A percentile compares a stretch with the other conserved stretches of the same genome.
Evolutionary conservation across 2,113 vertebrate genomes (phyloP).

Genomic region (Arizona elegans): DNA sequence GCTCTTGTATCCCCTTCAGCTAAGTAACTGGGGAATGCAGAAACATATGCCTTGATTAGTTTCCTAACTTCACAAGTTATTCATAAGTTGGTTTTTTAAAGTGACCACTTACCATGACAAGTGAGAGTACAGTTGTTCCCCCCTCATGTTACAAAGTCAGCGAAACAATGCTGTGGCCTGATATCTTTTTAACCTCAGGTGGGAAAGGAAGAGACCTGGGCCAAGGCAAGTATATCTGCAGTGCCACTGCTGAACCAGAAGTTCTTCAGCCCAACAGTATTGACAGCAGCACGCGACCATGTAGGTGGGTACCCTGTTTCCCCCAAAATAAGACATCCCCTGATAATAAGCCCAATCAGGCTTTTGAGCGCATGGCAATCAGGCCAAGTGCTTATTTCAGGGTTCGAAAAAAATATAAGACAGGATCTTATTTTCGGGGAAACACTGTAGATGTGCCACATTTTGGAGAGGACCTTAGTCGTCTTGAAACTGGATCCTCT

Average conservation of each 20-base stretch:
- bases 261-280: not conserved
- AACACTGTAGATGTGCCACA: not conserved
- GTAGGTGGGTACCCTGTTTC: not conserved
- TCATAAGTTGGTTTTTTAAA: not conserved
- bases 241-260: not conserved
- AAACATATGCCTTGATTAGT: not conserved
- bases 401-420: too few species aligned
- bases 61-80: not conserved
- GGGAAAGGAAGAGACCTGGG: not conserved
- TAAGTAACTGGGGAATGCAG: not conserved
- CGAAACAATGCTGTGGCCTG: not conserved
- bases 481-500: not conserved
- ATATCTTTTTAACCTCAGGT: not conserved
- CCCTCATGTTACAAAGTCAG: not conserved
- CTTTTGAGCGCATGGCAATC: too few species aligned
- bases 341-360: too few species aligned
- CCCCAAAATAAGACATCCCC: too few species aligned
- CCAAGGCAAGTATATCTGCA: not conserved
- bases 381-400: too few species aligned
- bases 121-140: not conserved
- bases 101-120: not conserved
- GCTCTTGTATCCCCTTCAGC: not conserved
- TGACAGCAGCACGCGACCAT: not conserved
- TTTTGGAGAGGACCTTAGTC: not conserved
- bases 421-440: too few species aligned